Evolutionary conservation across 2,113 vertebrate genomes (phyloP).

Genomic region (Jaculus jaculus): DNA sequence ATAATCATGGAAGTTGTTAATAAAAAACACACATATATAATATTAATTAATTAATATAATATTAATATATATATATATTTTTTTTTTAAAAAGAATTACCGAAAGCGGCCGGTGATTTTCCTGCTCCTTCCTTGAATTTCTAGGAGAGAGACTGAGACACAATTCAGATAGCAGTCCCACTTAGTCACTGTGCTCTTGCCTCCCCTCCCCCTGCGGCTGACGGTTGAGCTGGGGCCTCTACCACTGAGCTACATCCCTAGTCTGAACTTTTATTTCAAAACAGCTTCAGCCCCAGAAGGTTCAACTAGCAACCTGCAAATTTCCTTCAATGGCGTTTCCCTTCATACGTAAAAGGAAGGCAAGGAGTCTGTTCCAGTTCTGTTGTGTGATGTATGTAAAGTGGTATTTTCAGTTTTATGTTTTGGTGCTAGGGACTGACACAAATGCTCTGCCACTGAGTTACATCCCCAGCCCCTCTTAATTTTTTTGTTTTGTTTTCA

Average conservation of each 20-base stretch:
- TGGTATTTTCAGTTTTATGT: neutral
- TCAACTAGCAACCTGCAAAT: neutral
- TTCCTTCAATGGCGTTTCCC: neutral
- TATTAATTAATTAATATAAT: too few species aligned
- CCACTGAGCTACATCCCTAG: neutral
- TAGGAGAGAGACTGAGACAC: neutral
- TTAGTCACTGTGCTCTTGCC: neutral
- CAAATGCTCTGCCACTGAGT: neutral
- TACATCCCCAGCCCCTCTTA: neutral
- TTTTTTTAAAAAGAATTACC: too few species aligned
- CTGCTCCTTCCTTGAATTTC: neutral
- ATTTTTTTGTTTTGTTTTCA: too few species aligned
- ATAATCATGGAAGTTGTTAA: too few species aligned
- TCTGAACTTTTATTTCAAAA: conserved; percentile 14
- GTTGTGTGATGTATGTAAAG: neutral
- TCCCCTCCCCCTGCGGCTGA: neutral
- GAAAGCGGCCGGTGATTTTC: too few species aligned
- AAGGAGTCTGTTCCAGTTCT: neutral
- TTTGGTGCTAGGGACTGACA: neutral
- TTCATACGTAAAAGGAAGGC: conserved; percentile 31
- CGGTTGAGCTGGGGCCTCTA: neutral
- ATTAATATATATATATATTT: too few species aligned
- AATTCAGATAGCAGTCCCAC: neutral
- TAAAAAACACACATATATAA: too few species aligned
- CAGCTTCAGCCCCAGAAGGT: neutral